Evolutionary conservation across 2,797 vertebrate genomes (phyloP), one percentile per base, ranked within the genome.

Genomic region (Cryptoprocta ferox): DNA sequence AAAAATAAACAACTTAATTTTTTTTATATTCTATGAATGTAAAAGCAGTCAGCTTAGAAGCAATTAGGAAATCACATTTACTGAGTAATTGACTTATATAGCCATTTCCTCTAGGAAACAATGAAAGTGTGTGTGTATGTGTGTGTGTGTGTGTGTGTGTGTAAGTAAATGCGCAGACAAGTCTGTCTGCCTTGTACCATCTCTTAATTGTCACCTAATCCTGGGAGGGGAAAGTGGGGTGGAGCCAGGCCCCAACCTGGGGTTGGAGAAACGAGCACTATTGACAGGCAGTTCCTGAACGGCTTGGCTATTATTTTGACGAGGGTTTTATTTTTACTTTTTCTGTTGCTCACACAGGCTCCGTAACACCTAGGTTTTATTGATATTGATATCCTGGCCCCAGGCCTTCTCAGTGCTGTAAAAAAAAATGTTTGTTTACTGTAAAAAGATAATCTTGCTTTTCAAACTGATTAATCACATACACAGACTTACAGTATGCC

Each of bases 391-490:
- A 73, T 90, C 89, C 89, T 85, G 73, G 50, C 73, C 95, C 88
- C 81, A 18, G 76, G 76, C n/a, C 48, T 93, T 85, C 88, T 42
- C 39, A 4, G 2, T n/a, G 30, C 42, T 89, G 66, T 84, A 35
- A 81, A 75, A 81, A 75, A 85, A 95, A 93, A 95, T 66, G 73
- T 97, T 95, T 97, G 63, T 98, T 97, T 95, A 91, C 92, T 86
- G n/a, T 91, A 90, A 80, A 97, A 96, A 95, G 88, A 94, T 95
- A 90, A 91, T 97, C 81, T 91, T 71, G 68, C 82, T 97, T 97
- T 97, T 94, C 92, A 96, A 63, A 94, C 94, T 82, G 81, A 96
- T 97, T 96, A 97, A 92, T 97, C 96, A 86, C 81, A 94, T 66
- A 90, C 81, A 78, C 9, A 56, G 84, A 37, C 73, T 94, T 87